Evolutionary conservation across 2,888 invertebrate species (phyloP).

Genomic region (Mimumesa dahlbomi): DNA sequence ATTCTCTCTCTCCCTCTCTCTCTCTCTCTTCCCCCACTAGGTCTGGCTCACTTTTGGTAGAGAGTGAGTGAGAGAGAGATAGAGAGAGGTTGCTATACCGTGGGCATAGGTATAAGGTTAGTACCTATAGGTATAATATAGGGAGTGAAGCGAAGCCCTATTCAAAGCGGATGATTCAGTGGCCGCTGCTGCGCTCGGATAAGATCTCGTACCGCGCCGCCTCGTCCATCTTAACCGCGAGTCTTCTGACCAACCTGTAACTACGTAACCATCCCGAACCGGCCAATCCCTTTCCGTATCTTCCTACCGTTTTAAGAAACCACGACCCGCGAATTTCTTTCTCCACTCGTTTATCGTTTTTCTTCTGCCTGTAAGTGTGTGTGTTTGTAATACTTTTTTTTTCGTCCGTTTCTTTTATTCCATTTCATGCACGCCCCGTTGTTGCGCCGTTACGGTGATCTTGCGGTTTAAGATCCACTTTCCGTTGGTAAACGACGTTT

Average conservation of each 20-base stretch:
- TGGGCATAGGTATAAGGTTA: slow-evolving; percentile 67
- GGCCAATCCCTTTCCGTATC: slow-evolving; percentile 61
- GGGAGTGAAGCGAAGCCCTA: slow-evolving; percentile 76
- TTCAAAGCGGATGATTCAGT: slow-evolving; percentile 80
- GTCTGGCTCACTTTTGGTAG: slow-evolving; percentile 1
- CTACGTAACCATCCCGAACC: slow-evolving; percentile 70
- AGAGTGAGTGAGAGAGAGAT: slow-evolving; percentile 20
- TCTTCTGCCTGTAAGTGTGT: no score
- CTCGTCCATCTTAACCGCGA: slow-evolving; percentile 65
- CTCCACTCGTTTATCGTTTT: no score
- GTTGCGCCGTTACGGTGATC: no score
- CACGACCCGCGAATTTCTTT: neutral
- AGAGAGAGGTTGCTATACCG: slow-evolving; percentile 58
- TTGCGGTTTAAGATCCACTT: no score
- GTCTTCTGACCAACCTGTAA: slow-evolving; percentile 73
- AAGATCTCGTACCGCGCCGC: slow-evolving; percentile 77
- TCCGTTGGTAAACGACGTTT: no score
- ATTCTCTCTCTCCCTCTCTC: slow-evolving; percentile 9
- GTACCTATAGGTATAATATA: slow-evolving; percentile 73
- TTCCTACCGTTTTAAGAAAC: slow-evolving; percentile 34
- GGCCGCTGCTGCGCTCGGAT: slow-evolving; percentile 77
- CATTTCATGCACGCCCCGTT: no score
- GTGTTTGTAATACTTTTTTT: no score
- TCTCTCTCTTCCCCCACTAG: neutral
- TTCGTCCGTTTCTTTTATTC: no score